These are phyloP conservation scores for Gymnobelideus leadbeateri DNA, from an alignment of 2,113 vertebrate genomes.

Conservation along the genomic window DNA sequence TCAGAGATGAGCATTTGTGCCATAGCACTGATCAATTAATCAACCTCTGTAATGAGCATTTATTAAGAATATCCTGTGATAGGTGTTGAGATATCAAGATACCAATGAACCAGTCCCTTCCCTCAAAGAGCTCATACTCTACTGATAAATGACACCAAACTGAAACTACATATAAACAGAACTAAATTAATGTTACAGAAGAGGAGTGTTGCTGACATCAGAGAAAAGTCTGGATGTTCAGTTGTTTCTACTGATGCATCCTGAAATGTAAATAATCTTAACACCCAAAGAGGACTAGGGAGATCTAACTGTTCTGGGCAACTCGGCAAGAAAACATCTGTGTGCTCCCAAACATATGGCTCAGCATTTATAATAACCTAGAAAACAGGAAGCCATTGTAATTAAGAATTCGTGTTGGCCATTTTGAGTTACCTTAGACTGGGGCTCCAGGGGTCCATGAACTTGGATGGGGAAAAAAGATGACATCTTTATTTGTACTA, in stretches of 20 bases:
- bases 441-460: background rate
- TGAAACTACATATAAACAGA: conserved; percentile 72
- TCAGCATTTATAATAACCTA: conserved; percentile 68
- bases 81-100: background rate
- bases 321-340: conserved; percentile 82
- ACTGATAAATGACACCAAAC: conserved; percentile 67
- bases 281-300: conserved; percentile 75
- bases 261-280: conserved; percentile 86
- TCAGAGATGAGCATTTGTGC: conserved; percentile 68
- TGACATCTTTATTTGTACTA: background rate
- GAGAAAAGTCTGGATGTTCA: conserved; percentile 75
- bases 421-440: conserved; percentile 63
- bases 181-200: conserved; percentile 80
- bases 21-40: conserved; percentile 9
- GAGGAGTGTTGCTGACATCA: conserved; percentile 81
- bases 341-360: conserved; percentile 78
- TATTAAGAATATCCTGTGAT: background rate
- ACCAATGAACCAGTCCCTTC: background rate
- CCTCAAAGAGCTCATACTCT: background rate
- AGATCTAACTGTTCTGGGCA: conserved; percentile 80
- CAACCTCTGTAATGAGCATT: background rate
- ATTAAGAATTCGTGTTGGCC: conserved; percentile 58
- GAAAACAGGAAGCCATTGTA: background rate
- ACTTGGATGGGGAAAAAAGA: background rate
- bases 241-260: conserved; percentile 79